These are phyloP conservation scores for Caenorhabditis macrosperma DNA, from an alignment of 2,888 invertebrate genomes.

Conservation along the genomic window DNA sequence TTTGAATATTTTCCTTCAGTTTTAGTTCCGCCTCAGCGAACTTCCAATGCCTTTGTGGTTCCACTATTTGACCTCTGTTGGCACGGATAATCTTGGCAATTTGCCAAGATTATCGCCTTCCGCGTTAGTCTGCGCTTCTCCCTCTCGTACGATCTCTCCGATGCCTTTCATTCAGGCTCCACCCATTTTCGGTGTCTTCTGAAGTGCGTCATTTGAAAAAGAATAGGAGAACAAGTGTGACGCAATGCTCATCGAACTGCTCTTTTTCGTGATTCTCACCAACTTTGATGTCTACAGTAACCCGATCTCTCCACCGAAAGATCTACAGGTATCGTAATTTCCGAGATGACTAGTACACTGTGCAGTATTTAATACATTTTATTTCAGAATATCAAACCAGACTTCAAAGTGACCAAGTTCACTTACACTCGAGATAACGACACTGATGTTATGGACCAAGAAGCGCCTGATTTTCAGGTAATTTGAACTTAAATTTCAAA, in stretches of 20 bases:
- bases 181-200: conserved; percentile 5
- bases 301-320: background rate
- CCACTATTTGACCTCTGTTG: background rate
- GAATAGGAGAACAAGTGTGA: background rate
- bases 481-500: background rate
- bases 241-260: conserved; percentile 17
- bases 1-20: background rate
- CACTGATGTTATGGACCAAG: conserved; percentile 51
- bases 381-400: conserved; percentile 31
- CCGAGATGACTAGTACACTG: background rate
- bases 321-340: background rate
- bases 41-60: background rate
- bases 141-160: background rate
- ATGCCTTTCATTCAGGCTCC: conserved; percentile 4
- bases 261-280: background rate
- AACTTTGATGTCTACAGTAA: background rate
- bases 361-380: too few species aligned
- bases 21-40: background rate
- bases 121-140: background rate
- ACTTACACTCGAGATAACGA: conserved; percentile 42
- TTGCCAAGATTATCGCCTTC: conserved; percentile 25
- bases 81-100: conserved; percentile 8
- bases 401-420: conserved; percentile 48
- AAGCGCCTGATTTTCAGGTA: conserved; percentile 22
- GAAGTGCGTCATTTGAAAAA: background rate